Conservation (phyloP, 2,797 vertebrate species). For the Falco berigora region DNA sequence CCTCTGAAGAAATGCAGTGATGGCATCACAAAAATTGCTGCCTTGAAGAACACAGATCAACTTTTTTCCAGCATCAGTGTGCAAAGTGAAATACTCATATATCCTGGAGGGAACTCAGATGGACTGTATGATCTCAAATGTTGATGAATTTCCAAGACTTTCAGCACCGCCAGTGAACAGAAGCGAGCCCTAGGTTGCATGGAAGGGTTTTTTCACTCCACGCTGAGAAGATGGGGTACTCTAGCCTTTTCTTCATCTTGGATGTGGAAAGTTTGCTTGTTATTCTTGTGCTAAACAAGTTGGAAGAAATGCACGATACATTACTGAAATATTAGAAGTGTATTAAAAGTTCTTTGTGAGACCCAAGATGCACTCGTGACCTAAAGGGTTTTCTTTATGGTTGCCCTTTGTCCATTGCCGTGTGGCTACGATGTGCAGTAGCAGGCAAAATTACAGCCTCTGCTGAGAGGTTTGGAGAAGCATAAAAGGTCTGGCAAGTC, state of each 20-base stretch:
- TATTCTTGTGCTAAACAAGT: background rate
- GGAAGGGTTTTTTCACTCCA: background rate
- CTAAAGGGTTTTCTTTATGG: background rate
- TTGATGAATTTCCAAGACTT: background rate
- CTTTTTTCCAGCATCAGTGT: background rate
- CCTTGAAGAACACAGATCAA: background rate
- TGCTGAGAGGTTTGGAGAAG: background rate
- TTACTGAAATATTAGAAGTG: background rate
- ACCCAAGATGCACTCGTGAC: background rate
- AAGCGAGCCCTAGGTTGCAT: background rate
- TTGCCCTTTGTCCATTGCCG: background rate
- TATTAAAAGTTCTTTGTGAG: background rate
- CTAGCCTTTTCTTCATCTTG: background rate
- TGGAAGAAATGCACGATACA: background rate
- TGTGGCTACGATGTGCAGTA: background rate
- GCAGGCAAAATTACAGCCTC: background rate
- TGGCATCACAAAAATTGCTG: background rate
- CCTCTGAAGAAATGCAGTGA: background rate
- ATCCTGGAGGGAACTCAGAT: background rate
- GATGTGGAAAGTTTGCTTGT: background rate
- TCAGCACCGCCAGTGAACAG: background rate
- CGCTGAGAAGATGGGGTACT: background rate
- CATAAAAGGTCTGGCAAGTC: slow-evolving; percentile 17
- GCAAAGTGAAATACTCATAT: background rate
- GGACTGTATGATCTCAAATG: background rate